Evolutionary conservation across 2,113 vertebrate genomes (phyloP), one percentile per base, ranked within the genome.

Genomic region (Martes martes): DNA sequence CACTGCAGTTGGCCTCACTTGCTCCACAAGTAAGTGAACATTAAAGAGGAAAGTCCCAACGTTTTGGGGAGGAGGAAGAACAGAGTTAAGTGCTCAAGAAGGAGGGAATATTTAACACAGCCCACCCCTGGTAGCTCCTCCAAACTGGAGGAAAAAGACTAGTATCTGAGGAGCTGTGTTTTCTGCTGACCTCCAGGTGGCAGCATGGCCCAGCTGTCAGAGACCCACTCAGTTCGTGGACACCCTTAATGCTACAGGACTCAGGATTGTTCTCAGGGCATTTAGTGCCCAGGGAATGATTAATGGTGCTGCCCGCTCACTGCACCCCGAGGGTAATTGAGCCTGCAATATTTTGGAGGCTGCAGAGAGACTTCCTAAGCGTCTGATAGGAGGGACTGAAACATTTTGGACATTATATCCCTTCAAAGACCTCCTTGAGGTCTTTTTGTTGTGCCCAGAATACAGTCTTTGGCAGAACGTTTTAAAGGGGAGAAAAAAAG

Each of bases 181-280:
- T 83, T 24, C 78, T 45, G n/a, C 71, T 80, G 59, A 52, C 98
- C 97, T 98, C 90, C 92, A 98, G 98, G 94, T 97, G 98, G 98
- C 98, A 97, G 98, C 85, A 94, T 96, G 97, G 90, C 47, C 65
- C 97, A 87, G 45, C 97, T 91, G 57, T 93, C 84, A 92, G 79
- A 36, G 36, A 28, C 0, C 1, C 14, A 33, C 52, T 96, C 47
- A 24, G 47, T 78, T 94, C 71, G 50, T 73, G 36, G 87, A 24
- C 59, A n/a, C 18, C n/a, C 36, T 21, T 78, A 15, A 50, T 9
- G 24, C 50, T 57, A 39, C 81, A 63, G 84, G 79, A 87, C 76
- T 80, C 88, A 39, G 47, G 63, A 89, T 31, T 36, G 84, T 97
- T 97, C 90, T 92, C 67, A 73, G 94, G 45, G 84, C 90, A 18